Percentiles rank a stretch among this genome's conserved stretches.
Conservation (phyloP, 2,888 invertebrate species). For the Epinotia nisella region DNA sequence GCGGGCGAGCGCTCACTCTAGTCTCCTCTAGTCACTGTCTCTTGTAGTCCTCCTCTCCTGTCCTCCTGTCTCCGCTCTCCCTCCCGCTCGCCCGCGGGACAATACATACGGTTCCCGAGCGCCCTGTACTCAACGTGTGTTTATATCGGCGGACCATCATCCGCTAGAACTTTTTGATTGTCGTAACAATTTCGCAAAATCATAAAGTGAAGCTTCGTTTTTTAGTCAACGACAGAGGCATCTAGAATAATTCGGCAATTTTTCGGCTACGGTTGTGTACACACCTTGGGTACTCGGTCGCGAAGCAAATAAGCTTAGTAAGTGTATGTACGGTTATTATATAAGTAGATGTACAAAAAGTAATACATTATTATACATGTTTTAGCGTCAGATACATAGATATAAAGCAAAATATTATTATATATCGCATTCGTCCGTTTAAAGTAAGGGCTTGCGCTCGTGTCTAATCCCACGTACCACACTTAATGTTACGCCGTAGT, state of each 20-base stretch:
- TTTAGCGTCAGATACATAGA: slow-evolving; percentile 85
- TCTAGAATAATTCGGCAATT: slow-evolving; percentile 48
- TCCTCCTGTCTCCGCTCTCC: slow-evolving; percentile 40
- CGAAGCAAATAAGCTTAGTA: slow-evolving; percentile 81
- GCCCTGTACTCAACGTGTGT: slow-evolving; percentile 78
- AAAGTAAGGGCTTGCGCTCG: slow-evolving; percentile 84
- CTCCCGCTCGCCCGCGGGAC: slow-evolving; percentile 77
- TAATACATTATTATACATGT: slow-evolving; percentile 85
- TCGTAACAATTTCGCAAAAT: slow-evolving; percentile 51
- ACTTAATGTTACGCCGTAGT: slow-evolving; percentile 83
- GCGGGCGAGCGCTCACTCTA: slow-evolving; percentile 74
- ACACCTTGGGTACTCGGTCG: slow-evolving; percentile 76
- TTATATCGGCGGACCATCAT: slow-evolving; percentile 34
- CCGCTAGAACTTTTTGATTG: slow-evolving; percentile 52
- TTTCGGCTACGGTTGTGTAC: slow-evolving; percentile 60
- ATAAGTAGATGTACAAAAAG: slow-evolving; percentile 85
- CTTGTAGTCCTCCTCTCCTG: slow-evolving; percentile 45
- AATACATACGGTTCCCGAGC: slow-evolving; percentile 73
- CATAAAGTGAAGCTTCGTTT: slow-evolving; percentile 56
- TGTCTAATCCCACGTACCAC: slow-evolving; percentile 83
- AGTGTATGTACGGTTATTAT: slow-evolving; percentile 83
- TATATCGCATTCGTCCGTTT: slow-evolving; percentile 85
- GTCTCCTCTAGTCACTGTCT: slow-evolving; percentile 50
- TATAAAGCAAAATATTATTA: slow-evolving; percentile 84
- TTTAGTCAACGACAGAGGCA: slow-evolving; percentile 60